Conservation (phyloP, 2,888 invertebrate species). For the Drosophila paramelanica region DNA sequence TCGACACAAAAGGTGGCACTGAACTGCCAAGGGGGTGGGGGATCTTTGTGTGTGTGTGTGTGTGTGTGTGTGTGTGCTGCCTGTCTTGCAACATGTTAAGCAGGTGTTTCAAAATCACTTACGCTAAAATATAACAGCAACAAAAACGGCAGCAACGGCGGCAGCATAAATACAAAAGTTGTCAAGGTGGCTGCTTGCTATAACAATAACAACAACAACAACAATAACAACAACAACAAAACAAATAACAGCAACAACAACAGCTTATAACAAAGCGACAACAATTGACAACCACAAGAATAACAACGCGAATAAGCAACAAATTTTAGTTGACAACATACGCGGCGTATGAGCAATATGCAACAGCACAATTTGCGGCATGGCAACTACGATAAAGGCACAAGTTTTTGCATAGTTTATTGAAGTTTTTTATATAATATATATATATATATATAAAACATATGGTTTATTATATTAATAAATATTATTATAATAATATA, state of each 20-base stretch:
- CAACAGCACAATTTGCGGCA: constrained; percentile 7
- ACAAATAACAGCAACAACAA: constrained; percentile 1
- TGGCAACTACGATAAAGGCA: background rate
- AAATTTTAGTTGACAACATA: constrained; percentile 52
- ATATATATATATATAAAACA: background rate
- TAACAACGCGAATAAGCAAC: constrained; percentile 54
- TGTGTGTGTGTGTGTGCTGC: constrained; percentile 4
- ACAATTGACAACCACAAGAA: constrained; percentile 21
- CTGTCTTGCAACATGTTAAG: constrained; percentile 73
- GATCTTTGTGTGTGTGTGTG: background rate
- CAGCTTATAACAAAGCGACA: constrained; percentile 13
- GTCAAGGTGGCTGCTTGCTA: constrained; percentile 37
- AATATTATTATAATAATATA: no score
- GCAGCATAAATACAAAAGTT: constrained; percentile 45
- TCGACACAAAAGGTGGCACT: constrained; percentile 64
- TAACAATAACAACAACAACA: constrained; percentile 20
- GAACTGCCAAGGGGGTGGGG: constrained; percentile 10
- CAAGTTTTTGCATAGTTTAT: constrained; percentile 1
- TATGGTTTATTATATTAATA: no score
- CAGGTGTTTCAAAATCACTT: constrained; percentile 80
- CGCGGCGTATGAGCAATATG: constrained; percentile 59
- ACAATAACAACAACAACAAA: constrained; percentile 12
- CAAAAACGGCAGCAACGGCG: constrained; percentile 3
- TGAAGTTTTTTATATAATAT: constrained; percentile 9
- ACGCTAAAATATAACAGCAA: constrained; percentile 63